phyloP scores from a whole-genome alignment of 92 coral and sea anemone genomes.

The Porites cylindrica region DNA sequence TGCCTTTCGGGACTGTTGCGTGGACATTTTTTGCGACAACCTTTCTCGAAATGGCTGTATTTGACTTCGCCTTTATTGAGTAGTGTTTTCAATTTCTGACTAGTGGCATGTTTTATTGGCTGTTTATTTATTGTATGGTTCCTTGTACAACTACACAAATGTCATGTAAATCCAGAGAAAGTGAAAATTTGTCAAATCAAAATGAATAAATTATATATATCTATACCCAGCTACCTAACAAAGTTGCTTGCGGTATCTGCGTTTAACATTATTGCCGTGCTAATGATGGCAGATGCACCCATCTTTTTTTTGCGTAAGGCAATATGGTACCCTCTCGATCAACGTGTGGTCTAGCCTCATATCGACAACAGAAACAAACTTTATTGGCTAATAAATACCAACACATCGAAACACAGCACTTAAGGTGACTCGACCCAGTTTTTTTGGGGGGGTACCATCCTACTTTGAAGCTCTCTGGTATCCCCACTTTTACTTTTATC shows the following conservation, averaged over 20 bases:
- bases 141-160: not conserved
- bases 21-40: no score
- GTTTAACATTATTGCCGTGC: not conserved
- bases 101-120: not conserved
- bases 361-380: no score
- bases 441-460: no score
- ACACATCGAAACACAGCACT: no score
- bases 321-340: not conserved
- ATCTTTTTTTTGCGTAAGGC: not conserved
- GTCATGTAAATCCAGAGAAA: slow-evolving; percentile 2
- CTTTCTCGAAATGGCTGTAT: not conserved
- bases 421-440: no score
- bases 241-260: not conserved
- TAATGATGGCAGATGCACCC: no score
- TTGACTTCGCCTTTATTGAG: not conserved
- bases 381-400: no score
- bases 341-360: no score
- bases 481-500: no score
- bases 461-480: no score
- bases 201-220: slow-evolving; percentile 12
- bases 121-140: slow-evolving; percentile 9
- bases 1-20: no score
- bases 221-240: not conserved
- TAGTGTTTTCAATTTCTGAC: not conserved
- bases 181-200: not conserved